Percentiles rank a stretch among this genome's conserved stretches.
These are phyloP conservation scores for Ceratosolen solmsi DNA, from an alignment of 1,140 invertebrate species.

Conservation along the genomic window DNA sequence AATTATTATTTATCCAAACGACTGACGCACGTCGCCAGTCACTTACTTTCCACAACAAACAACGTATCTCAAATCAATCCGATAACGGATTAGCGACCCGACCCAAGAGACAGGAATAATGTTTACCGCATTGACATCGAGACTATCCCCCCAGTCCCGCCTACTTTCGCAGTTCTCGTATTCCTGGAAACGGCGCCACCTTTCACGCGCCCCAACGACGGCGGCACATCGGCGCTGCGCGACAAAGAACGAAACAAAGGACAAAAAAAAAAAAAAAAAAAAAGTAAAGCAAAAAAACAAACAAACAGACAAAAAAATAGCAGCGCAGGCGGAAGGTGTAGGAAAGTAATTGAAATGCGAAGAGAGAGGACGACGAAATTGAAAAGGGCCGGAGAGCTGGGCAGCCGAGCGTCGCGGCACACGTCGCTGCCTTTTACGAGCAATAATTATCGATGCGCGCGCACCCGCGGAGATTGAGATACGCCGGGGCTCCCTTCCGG, in stretches of 20 bases:
- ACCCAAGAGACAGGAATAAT: neutral
- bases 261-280: too few relatives aligned
- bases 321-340: neutral
- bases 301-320: neutral
- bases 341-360: neutral
- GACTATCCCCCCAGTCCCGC: too few relatives aligned
- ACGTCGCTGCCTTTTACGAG: conserved; percentile 59
- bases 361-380: neutral
- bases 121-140: neutral
- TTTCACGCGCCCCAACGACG: neutral
- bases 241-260: too few relatives aligned
- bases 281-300: neutral
- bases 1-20: too few relatives aligned
- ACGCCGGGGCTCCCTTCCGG: conserved; percentile 52
- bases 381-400: neutral
- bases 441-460: conserved; percentile 64
- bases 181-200: neutral
- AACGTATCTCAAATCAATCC: neutral
- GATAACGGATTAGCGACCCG: neutral
- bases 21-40: neutral
- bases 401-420: neutral
- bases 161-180: neutral
- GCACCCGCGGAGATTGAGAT: conserved; percentile 54
- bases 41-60: neutral
- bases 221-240: neutral